A percentile compares a stretch with the other conserved stretches of the same genome.
Evolutionary conservation across 2,888 invertebrate species (phyloP).

Genomic region (Apamea sordens): DNA sequence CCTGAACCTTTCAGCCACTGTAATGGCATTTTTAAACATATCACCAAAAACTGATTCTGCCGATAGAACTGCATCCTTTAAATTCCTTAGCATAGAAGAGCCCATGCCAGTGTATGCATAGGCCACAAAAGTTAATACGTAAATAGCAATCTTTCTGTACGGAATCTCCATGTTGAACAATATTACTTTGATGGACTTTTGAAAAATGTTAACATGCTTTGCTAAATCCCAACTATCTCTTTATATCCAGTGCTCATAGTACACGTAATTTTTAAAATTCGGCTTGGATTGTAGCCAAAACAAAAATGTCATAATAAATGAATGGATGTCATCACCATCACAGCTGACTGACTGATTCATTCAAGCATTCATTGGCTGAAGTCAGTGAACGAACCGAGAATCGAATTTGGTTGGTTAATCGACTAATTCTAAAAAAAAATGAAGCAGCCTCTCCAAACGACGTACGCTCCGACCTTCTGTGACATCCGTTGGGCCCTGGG

Average conservation of each 20-base stretch:
- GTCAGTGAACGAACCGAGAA: background rate
- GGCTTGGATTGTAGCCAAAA: constrained; percentile 61
- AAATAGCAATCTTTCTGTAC: constrained; percentile 94
- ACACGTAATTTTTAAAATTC: constrained; percentile 66
- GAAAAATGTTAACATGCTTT: constrained; percentile 23
- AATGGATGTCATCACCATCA: background rate
- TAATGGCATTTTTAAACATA: constrained; percentile 93
- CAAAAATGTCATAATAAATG: constrained; percentile 34
- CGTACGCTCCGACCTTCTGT: background rate
- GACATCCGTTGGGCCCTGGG: background rate
- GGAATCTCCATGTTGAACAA: constrained; percentile 92
- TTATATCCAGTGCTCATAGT: constrained; percentile 31
- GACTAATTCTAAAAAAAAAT: background rate
- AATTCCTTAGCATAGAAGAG: constrained; percentile 92
- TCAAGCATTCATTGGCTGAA: background rate
- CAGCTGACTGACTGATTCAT: constrained; percentile 8
- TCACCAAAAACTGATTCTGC: constrained; percentile 95
- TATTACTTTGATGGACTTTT: constrained; percentile 17
- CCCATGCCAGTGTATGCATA: constrained; percentile 96
- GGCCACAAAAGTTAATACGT: constrained; percentile 93
- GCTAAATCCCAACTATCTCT: background rate
- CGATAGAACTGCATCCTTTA: constrained; percentile 94
- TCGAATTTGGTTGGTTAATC: background rate
- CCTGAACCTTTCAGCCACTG: constrained; percentile 93
- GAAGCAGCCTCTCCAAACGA: background rate